These are phyloP conservation scores for Cyprinus carpio DNA, from an alignment of 2,113 vertebrate species.

Conservation along the genomic window DNA sequence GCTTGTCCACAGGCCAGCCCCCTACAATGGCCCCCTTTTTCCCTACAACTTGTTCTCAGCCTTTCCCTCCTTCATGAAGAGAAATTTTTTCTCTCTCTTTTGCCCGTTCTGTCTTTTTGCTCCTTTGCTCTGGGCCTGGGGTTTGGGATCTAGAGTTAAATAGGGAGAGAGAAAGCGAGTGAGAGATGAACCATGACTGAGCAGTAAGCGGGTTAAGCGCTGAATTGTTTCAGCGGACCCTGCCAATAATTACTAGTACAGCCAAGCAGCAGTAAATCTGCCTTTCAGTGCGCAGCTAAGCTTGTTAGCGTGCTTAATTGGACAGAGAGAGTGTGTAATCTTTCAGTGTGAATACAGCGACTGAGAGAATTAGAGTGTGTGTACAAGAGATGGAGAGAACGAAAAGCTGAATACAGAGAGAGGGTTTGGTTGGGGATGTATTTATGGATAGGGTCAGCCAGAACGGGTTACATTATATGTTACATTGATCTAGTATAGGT, in stretches of 20 bases:
- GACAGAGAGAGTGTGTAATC: constrained; percentile 67
- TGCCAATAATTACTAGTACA: constrained; percentile 69
- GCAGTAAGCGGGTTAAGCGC: constrained; percentile 66
- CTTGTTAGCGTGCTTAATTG: constrained; percentile 72
- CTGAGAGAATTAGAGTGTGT: constrained; percentile 51
- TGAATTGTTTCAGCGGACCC: constrained; percentile 66
- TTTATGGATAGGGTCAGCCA: constrained; percentile 3
- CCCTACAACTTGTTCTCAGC: constrained; percentile 76
- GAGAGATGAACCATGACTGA: constrained; percentile 66
- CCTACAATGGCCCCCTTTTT: constrained; percentile 81
- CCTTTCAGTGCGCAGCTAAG: constrained; percentile 67
- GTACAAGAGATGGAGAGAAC: constrained; percentile 1
- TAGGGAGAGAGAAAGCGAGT: constrained; percentile 55
- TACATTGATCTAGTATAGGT: constrained; percentile 17
- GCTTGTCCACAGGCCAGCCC: constrained; percentile 79
- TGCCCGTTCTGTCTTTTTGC: constrained; percentile 41
- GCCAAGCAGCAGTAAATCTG: constrained; percentile 64
- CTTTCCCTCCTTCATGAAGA: constrained; percentile 67
- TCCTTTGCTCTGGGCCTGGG: constrained; percentile 61
- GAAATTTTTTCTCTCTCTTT: constrained; percentile 65
- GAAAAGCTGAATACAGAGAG: neutral
- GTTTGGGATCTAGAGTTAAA: constrained; percentile 56
- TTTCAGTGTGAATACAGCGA: constrained; percentile 53
- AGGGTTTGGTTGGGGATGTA: constrained; percentile 5
- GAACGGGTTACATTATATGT: neutral